Base-by-base conservation (phyloP, 92 coral and sea anemone genomes). In the Blastomussa wellsi region DNA sequence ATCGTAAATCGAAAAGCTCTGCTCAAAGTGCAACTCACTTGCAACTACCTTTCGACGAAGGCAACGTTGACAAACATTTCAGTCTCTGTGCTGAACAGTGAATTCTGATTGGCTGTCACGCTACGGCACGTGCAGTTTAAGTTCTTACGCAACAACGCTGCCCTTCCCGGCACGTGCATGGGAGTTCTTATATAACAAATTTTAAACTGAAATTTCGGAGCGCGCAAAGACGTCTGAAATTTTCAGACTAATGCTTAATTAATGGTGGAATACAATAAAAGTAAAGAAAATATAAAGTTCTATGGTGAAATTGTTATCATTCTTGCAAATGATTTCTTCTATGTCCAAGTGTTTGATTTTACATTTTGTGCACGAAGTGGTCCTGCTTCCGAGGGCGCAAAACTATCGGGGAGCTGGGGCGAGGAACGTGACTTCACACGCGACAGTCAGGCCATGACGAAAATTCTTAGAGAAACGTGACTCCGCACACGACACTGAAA, bases 51-150 rank as follows among this genome's bases (percentile, higher is more conserved):
- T 24, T 29, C 4, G 73, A 67, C 4, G n/a, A n/a, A n/a, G n/a
- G n/a, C n/a, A n/a, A n/a, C n/a, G n/a, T n/a, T n/a, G n/a, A n/a
- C n/a, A n/a, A n/a, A n/a, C n/a, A n/a, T n/a, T 35, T 28, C 33
- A 28, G 11, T 22, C 39, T 4, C 32, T 19, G 10, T 5, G 0
- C 16, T 8, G 59, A 37, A 59, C 5, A 52, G 28, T 14, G 72
- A 41, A 48, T 22, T 83, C 31, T 75, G 80, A 83, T 83, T 83
- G 87, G 87, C 35, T 83, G 28, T 1, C 14, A 37, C 11, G 0
- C 0, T 3, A 7, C 37, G 42, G 87, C 87, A 83, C 87, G 87
- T 83, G 87, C 74, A 74, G 22, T 44, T 14, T 10, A 17, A 4
- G 7, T 17, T 19, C n/a, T 83, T 74, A 74, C 29, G 74, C 29